A percentile compares a stretch with the other conserved stretches of the same genome.
These are phyloP conservation scores for Myzus persicae DNA, from an alignment of 1,140 invertebrate species.

Conservation along the genomic window DNA sequence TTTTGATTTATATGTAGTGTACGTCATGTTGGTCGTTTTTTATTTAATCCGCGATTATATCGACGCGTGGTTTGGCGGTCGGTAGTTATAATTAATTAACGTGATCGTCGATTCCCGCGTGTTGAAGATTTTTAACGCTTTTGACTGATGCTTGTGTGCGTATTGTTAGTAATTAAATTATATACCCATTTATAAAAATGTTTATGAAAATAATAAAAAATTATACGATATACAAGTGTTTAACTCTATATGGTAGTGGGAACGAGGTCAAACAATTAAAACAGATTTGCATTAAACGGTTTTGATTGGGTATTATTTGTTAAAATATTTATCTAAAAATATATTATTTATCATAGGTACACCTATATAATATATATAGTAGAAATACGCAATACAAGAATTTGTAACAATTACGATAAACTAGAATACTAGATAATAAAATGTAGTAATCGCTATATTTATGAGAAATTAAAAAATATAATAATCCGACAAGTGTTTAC, in stretches of 20 bases:
- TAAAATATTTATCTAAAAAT: too few species aligned
- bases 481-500: background rate
- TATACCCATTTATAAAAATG: constrained; percentile 10
- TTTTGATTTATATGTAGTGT: constrained; percentile 41
- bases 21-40: constrained; percentile 46
- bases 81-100: constrained; percentile 52
- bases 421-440: background rate
- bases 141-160: background rate
- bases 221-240: background rate
- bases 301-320: background rate
- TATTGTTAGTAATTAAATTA: constrained; percentile 17
- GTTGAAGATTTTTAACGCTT: background rate
- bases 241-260: background rate
- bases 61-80: constrained; percentile 41
- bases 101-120: constrained; percentile 26
- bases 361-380: background rate
- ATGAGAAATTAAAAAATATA: background rate
- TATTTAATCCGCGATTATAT: constrained; percentile 50
- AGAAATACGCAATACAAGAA: background rate
- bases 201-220: background rate
- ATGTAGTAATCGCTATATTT: background rate
- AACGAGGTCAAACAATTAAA: background rate
- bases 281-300: background rate
- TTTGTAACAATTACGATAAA: background rate
- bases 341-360: too few species aligned